Conservation (phyloP, 2,888 invertebrate species). For the Agonopterix subpropinquella region DNA sequence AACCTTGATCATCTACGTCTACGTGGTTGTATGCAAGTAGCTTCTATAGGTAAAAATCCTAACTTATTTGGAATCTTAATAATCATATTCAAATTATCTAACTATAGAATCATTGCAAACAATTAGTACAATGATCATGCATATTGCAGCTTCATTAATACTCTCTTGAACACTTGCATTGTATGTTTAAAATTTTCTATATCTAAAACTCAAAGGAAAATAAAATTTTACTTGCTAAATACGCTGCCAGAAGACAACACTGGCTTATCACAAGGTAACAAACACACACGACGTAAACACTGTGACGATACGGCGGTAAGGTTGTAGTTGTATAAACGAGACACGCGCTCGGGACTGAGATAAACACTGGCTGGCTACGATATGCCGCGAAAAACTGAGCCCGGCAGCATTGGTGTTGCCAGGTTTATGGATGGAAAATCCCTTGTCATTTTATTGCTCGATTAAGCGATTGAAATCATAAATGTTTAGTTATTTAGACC, state of each 20-base stretch:
- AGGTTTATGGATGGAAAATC: conserved; percentile 15
- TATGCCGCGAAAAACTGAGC: conserved; percentile 22
- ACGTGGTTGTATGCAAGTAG: too few relatives aligned
- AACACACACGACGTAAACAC: conserved; percentile 46
- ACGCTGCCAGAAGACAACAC: conserved; percentile 21
- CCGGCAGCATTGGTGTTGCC: conserved; percentile 30
- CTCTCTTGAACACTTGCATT: too few relatives aligned
- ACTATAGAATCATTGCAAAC: too few relatives aligned
- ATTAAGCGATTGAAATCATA: too few relatives aligned
- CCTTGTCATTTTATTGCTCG: neutral
- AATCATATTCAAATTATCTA: too few relatives aligned
- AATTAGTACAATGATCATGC: too few relatives aligned
- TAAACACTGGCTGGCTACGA: conserved; percentile 29
- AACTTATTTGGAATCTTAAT: too few relatives aligned
- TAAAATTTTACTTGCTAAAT: conserved; percentile 8
- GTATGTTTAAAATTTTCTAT: too few relatives aligned
- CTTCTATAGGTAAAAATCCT: too few relatives aligned
- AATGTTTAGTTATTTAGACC: too few relatives aligned
- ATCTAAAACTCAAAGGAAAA: neutral
- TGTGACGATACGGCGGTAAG: conserved; percentile 7
- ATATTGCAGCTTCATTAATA: too few relatives aligned
- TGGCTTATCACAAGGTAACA: conserved; percentile 48
- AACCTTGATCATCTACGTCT: too few relatives aligned
- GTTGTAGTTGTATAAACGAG: conserved; percentile 13
- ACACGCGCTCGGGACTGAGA: conserved; percentile 32